Base-by-base conservation (phyloP, 1,140 invertebrate species). In the Agraylea sexmaculata region DNA sequence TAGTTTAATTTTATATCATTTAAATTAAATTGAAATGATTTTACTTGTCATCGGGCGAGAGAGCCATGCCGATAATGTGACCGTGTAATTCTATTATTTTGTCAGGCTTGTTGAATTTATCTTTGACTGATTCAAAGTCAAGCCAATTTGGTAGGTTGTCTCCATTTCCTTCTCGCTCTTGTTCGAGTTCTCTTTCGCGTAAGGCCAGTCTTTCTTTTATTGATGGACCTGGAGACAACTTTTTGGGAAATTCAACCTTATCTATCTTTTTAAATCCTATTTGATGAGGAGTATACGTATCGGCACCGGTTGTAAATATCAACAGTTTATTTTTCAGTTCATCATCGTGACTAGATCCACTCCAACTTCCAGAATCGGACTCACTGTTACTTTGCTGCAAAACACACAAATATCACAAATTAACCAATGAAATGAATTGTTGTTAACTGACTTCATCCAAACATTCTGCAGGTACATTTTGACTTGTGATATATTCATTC, bases 261-360 rank as follows among this genome's bases (percentile, higher is more conserved):
- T 77, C 74, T 33, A 91, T 83, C 51, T 77, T 68, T 57, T 90
- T 90, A 44, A 91, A 82, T 21, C 80, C 83, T 46, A 91, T 83
- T 66, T 88, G 82, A 70, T 91, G 87, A 0, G 87, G 87, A 2
- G 82, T 85, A 50, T 84, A 90, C 0, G 86, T 88, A 59, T 83
- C 77, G 7, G 78, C 80, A 0, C 86, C 86, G 34, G 80, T 86
- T 5, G 85, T 87, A 57, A 88, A 91, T 46, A 91, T 89, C 11
- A 91, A 67, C 15, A 50, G 22, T 18, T 47, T 50, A 40, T 47
- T 46, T 40, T 73, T 71, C 36, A 66, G 59, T 36, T 73, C 68
- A 43, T 71, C 60, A 33, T 66, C 63, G 38, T 68, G 61, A 12
- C 41, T 50, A 31, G 43, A 45, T 6, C 43, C 44, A 23, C 47